Conservation (phyloP, 30 jellyfish, hydroid and myxozoan genomes). For the Clytia hemisphaerica region DNA sequence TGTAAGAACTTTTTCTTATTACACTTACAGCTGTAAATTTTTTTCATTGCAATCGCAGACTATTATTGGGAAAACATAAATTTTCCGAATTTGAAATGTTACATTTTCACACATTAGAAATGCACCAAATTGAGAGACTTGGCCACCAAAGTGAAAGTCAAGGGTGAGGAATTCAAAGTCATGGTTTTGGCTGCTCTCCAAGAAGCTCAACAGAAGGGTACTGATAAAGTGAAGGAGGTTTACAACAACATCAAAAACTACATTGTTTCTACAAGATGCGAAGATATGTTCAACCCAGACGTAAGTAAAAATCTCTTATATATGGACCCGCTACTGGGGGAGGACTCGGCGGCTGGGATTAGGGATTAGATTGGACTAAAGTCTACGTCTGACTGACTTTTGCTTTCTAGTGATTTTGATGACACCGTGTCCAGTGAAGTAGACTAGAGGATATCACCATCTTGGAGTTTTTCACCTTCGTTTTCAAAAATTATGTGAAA, state of each 20-base stretch:
- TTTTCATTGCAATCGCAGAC: constrained; percentile 55
- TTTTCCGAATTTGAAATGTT: not conserved
- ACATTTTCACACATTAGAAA: constrained; percentile 20
- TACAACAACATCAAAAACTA: constrained; percentile 38
- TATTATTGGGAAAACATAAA: not conserved
- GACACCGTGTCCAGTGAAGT: too few relatives aligned
- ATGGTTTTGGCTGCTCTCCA: constrained; percentile 42
- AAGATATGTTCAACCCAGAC: constrained; percentile 58
- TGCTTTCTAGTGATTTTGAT: too few relatives aligned
- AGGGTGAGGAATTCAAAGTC: constrained; percentile 32
- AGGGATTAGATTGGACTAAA: too few relatives aligned
- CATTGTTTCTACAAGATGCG: constrained; percentile 52
- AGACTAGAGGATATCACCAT: too few relatives aligned
- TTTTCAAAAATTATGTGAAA: too few relatives aligned
- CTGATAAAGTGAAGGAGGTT: constrained; percentile 45
- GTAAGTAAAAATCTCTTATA: too few relatives aligned
- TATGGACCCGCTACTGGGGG: too few relatives aligned
- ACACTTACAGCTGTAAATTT: constrained; percentile 38
- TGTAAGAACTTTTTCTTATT: not conserved
- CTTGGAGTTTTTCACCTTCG: too few relatives aligned
- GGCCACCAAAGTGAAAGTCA: constrained; percentile 45
- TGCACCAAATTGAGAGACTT: constrained; percentile 47
- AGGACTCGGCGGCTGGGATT: too few relatives aligned
- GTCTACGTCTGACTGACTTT: too few relatives aligned
- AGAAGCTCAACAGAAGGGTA: constrained; percentile 40